Percentiles rank a stretch among this genome's conserved stretches.
phyloP scores from a whole-genome alignment of 2,113 vertebrate genomes.

The Alces alces region DNA sequence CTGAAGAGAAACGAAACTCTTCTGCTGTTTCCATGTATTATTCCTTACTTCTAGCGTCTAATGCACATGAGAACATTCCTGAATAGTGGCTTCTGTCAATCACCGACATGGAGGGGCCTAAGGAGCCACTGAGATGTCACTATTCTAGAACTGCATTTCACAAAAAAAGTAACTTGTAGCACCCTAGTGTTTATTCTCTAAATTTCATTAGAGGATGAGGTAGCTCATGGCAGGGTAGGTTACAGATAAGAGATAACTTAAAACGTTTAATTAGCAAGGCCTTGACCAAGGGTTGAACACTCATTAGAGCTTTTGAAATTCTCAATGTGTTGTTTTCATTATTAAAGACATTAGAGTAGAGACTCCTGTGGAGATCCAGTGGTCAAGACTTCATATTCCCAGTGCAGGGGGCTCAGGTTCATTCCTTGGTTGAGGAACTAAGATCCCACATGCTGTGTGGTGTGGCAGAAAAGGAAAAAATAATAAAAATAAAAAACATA shows the following conservation, averaged over 20 bases:
- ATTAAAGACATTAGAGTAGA: slow-evolving; percentile 6
- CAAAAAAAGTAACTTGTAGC: not conserved
- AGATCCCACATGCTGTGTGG: not conserved
- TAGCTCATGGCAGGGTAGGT: not conserved
- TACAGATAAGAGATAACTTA: not conserved
- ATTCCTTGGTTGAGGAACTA: not conserved
- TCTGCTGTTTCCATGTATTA: not conserved
- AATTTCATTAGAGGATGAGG: not conserved
- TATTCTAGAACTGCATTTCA: not conserved
- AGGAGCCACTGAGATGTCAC: not conserved
- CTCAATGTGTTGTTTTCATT: not conserved
- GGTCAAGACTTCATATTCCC: not conserved
- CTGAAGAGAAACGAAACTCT: not conserved
- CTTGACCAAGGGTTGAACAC: not conserved
- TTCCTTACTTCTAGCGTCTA: not conserved
- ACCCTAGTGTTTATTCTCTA: not conserved
- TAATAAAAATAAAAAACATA: not conserved
- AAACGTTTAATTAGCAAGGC: not conserved
- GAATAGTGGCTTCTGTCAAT: not conserved
- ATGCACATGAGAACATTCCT: not conserved
- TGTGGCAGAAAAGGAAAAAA: not conserved
- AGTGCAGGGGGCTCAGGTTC: not conserved
- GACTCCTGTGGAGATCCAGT: not conserved
- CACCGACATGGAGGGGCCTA: not conserved
- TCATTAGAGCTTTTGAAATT: not conserved